A percentile compares a stretch with the other conserved stretches of the same genome.
Evolutionary conservation across 2,113 vertebrate species (phyloP).

Genomic region (Sebastes schlegelii): DNA sequence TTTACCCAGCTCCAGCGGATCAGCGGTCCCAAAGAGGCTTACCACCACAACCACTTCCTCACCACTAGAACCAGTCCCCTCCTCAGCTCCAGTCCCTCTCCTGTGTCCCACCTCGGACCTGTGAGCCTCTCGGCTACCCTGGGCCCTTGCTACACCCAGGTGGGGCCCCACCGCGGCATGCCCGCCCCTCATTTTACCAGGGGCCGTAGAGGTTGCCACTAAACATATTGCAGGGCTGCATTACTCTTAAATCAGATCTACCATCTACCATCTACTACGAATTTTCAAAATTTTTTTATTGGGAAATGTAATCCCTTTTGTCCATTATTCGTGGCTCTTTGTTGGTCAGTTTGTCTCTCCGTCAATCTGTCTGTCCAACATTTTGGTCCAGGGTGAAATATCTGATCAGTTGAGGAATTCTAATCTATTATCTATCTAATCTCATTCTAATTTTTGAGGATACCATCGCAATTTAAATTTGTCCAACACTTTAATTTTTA

Average conservation of each 20-base stretch:
- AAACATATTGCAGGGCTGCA: neutral
- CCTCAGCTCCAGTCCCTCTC: conserved; percentile 57
- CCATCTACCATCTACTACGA: neutral
- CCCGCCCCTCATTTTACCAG: conserved; percentile 34
- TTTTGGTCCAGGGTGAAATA: neutral
- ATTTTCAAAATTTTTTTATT: neutral
- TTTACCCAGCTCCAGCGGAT: conserved; percentile 90
- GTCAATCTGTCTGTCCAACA: neutral
- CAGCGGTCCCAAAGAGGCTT: conserved; percentile 75
- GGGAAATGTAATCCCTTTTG: neutral
- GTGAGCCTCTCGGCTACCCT: conserved; percentile 51
- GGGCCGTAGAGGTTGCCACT: conserved; percentile 62
- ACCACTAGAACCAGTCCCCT: conserved; percentile 59
- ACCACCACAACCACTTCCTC: conserved; percentile 50
- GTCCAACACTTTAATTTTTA: too few relatives aligned
- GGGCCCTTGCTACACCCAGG: conserved; percentile 68
- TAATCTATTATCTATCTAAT: neutral
- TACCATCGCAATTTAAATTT: too few relatives aligned
- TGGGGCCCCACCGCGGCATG: conserved; percentile 56
- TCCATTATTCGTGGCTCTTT: neutral
- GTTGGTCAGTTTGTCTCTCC: neutral
- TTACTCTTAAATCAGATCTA: neutral
- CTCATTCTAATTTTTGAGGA: neutral
- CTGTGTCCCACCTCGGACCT: conserved; percentile 52
- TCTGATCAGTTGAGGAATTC: neutral